Base-by-base conservation (phyloP, 1,140 invertebrate genomes). In the Diploscapter pachys region DNA sequence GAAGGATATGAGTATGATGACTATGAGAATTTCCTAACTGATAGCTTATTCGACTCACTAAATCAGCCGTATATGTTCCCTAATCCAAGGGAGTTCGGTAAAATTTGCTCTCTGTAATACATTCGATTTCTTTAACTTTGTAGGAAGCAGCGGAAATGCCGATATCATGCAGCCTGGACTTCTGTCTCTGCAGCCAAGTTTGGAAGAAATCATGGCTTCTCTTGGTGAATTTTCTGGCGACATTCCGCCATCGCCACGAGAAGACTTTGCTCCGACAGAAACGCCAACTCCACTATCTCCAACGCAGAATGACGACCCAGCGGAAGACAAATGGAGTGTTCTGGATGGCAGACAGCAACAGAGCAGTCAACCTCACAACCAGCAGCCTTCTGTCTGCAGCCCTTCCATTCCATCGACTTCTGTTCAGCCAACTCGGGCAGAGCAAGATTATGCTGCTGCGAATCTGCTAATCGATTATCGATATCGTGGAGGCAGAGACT, bases 151-250 rank as follows among this genome's bases (percentile, higher is more conserved):
- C 59, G 91, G 89, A 75, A 88, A 92, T 82, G 93, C 95, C 11
- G 95, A 98, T 88, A 94, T 98, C 82, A 97, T 99, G 86, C 96
- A 99, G 88, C 96, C 96, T 67, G 96, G 94, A 85, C 89, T 99
- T 79, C 91, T 95, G 67, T 94, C 95, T 71, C 88, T 98, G 57
- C 96, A 98, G 86, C 96, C 95, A 75, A 95, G 94, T 88, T 89
- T 98, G 79, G 95, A 98, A 86, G 96, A 98, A 87, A 94, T 94
- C 86, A 94, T 92, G 75, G 70, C 70, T 49, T 53, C 31, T 2
- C 56, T 76, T 5, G 51, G 62, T 54, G 56, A 69, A 63, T 72
- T 11, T 69, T 31, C 31, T 31, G 31, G 31, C 0, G 31, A 31
- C 31, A 31, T 31, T 1, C 31, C 31, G 1, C 31, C 31, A 31